A percentile compares a stretch with the other conserved stretches of the same genome.
phyloP scores from a whole-genome alignment of 2,113 vertebrate species.

The Cyrtonyx montezumae region DNA sequence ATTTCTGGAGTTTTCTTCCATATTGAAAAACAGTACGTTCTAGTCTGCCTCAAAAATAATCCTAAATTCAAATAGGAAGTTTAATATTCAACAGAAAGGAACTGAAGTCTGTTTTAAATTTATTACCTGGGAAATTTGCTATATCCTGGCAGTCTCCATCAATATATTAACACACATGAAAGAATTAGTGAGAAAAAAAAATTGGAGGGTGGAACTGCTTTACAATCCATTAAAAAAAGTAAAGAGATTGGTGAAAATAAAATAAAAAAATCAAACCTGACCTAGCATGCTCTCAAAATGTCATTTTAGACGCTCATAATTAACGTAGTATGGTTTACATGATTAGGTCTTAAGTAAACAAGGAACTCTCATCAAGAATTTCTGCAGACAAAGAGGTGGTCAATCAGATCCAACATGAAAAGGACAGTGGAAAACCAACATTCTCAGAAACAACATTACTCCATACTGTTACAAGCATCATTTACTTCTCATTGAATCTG shows the following conservation, averaged over 20 bases:
- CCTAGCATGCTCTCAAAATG: rapidly evolving
- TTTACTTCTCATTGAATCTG: background rate
- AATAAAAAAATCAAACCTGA: background rate
- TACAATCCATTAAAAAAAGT: background rate
- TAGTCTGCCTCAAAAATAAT: background rate
- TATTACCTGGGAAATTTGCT: background rate
- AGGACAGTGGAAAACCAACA: background rate
- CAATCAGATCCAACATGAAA: background rate
- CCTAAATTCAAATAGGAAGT: background rate
- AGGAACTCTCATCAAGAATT: background rate
- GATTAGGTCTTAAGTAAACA: background rate
- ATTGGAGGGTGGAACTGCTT: background rate
- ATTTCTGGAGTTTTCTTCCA: background rate
- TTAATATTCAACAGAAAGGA: background rate
- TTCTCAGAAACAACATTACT: background rate
- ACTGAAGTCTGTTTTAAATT: background rate
- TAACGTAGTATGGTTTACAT: constrained; percentile 28
- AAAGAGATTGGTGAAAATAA: background rate
- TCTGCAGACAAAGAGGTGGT: background rate
- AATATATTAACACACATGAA: background rate
- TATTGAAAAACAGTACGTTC: background rate
- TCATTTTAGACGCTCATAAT: background rate
- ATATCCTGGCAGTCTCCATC: background rate
- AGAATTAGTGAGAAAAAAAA: background rate
- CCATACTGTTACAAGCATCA: background rate